Evolutionary conservation across 1,140 invertebrate species (phyloP), one percentile per base, ranked within the genome.

Genomic region (Lordiphosa collinella): DNA sequence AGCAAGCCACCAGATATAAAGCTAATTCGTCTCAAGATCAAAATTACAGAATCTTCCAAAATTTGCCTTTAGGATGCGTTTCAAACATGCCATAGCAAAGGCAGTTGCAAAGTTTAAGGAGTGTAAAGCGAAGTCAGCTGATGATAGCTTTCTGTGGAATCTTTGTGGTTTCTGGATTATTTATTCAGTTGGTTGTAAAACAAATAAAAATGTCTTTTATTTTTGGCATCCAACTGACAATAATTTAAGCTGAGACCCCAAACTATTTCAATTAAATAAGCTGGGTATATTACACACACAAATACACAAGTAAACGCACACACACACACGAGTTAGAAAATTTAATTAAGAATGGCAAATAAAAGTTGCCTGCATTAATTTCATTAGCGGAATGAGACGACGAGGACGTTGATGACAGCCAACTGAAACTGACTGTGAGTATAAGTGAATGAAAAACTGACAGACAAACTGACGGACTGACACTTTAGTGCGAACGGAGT

Each of bases 351-450:
- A 61, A 84, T 72, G 44, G 62, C 67, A 76, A 60, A 76, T 76
- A 82, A 84, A 84, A 82, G 61, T 72, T 76, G 75, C 22, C 49
- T 76, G 72, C 76, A 68, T 76, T 82, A 84, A 84, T 82, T 82
- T 82, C 57, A 75, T 80, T 80, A 82, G 55, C 67, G 44, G 54
- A 49, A 36, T 46, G 56, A 49, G 56, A 51, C 31, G 40, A 65
- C 35, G 55, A 46, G 44, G 38, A 63, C 38, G 22, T 65, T 53
- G 54, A 63, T 61, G 59, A 75, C 47, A 49, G 37, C 36, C 13
- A 11, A 37, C 7, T 46, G 43, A 16, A 11, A 37, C 7, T 46
- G 43, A 16, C 51, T 41, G 46, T 12, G 29, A 64, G 47, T 54
- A 43, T 48, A 25, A 63, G 44, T 48, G 40, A 53, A 54, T 71